Evolutionary conservation across 53 echinoderm and acorn worm genomes (phyloP), one percentile per base, ranked within the genome.

Genomic region (Luidia sarsii): DNA sequence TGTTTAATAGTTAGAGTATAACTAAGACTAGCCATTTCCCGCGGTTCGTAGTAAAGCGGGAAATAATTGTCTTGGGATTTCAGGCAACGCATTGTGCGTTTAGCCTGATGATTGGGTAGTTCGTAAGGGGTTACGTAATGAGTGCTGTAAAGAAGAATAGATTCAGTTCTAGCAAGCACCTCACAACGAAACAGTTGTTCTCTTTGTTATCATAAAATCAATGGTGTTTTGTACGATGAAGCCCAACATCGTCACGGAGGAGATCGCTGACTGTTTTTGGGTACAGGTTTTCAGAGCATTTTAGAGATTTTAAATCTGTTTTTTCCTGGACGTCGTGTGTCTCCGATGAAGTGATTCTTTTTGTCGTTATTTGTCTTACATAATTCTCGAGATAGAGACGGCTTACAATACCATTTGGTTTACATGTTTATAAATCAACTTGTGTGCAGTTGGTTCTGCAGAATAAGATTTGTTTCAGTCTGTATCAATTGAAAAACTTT

Each of bases 221-320:
- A 43, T n/a, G n/a, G n/a, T n/a, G n/a, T n/a, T n/a, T n/a, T n/a
- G n/a, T n/a, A n/a, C n/a, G 70, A 51, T 70, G 31, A 70, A 48
- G 70, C 18, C 50, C 70, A 70, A 51, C 70, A 51, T 51, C 70
- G 33, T 70, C 70, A 32, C 53, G 14, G 70, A 70, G 50, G 48
- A 31, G 68, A 11, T 16, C 33, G 23, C 51, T 50, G 70, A 50
- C 30, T 50, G 70, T 55, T 55, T 55, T 55, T 55, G 56, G 56
- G 38, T 39, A 64, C 64, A 64, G 64, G n/a, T 37, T 68, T 70
- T 70, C 50, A 48, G 32, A 48, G 70, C 50, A 51, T 31, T 70
- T 70, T 30, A 18, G 33, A 50, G 8, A 29, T 32, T 31, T 32
- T 70, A 51, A 50, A 32, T 61, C 33, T 61, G 61, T 61, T 61